Conservation (phyloP, 2,113 vertebrate species). For the Blennius ocellaris region DNA sequence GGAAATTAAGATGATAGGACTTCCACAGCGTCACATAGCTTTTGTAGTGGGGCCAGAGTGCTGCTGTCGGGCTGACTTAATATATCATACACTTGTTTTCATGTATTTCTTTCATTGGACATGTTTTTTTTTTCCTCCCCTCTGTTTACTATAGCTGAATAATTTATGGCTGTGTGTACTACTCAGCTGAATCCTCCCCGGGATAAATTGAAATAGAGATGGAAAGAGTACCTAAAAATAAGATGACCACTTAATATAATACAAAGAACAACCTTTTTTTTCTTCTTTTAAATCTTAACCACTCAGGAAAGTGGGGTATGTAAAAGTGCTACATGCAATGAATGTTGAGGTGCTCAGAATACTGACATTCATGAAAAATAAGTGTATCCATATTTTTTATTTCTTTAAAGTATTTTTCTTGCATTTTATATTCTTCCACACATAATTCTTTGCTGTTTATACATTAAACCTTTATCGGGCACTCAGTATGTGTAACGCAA, state of each 20-base stretch:
- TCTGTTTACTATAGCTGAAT: conserved; percentile 69
- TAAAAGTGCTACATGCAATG: not conserved
- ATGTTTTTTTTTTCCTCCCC: conserved; percentile 27
- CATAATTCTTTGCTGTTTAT: not conserved
- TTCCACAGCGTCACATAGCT: conserved; percentile 22
- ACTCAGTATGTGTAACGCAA: too few relatives aligned
- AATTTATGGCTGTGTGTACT: conserved; percentile 60
- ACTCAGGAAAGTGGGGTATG: conserved; percentile 29
- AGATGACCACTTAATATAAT: conserved; percentile 41
- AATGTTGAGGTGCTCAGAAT: not conserved
- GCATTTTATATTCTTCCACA: not conserved
- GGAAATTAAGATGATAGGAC: conserved; percentile 51
- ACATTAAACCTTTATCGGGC: too few relatives aligned
- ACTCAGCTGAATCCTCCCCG: conserved; percentile 43
- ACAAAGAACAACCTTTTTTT: conserved; percentile 7
- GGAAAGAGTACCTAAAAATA: conserved; percentile 56
- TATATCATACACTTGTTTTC: conserved; percentile 43
- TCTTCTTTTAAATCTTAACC: not conserved
- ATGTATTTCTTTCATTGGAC: conserved; percentile 51
- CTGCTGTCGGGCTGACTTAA: conserved; percentile 19
- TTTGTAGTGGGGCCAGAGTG: conserved; percentile 18
- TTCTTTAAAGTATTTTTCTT: not conserved
- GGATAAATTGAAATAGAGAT: conserved; percentile 48
- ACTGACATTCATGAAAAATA: not conserved
- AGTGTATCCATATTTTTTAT: not conserved